Evolutionary conservation across 2,797 vertebrate species (phyloP).

Genomic region (Gadopsis bispinosus): DNA sequence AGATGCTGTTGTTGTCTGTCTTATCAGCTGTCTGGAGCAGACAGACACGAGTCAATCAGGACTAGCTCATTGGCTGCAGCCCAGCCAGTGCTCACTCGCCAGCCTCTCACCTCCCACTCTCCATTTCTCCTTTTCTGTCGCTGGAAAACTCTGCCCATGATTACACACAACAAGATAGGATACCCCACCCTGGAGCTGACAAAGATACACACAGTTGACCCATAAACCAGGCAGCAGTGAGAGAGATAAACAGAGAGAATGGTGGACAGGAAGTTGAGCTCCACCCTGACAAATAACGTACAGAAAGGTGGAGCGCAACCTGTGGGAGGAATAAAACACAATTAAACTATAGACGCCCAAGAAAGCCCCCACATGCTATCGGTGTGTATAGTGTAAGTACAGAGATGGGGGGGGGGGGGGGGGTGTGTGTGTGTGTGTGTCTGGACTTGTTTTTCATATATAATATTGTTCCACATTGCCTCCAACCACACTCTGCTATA

Average conservation of each 20-base stretch:
- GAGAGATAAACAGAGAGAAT: constrained; percentile 51
- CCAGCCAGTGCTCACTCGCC: constrained; percentile 26
- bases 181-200: constrained; percentile 63
- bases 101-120: constrained; percentile 35
- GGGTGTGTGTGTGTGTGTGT: neutral
- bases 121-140: constrained; percentile 42
- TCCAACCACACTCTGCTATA: constrained; percentile 34
- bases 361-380: neutral
- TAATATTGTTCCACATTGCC: constrained; percentile 64
- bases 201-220: constrained; percentile 57
- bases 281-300: constrained; percentile 51
- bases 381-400: neutral
- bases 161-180: constrained; percentile 69
- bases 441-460: constrained; percentile 24
- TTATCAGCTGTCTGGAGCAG: constrained; percentile 69
- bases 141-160: constrained; percentile 61
- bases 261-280: constrained; percentile 37
- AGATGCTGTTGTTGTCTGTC: constrained; percentile 53
- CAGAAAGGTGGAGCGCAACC: constrained; percentile 42
- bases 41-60: constrained; percentile 36
- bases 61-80: constrained; percentile 37
- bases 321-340: constrained; percentile 53
- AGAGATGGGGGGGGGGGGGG: no score
- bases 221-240: constrained; percentile 42
- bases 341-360: constrained; percentile 16